Base-by-base conservation (phyloP, 2,797 vertebrate genomes). In the Xiphophorus birchmanni region DNA sequence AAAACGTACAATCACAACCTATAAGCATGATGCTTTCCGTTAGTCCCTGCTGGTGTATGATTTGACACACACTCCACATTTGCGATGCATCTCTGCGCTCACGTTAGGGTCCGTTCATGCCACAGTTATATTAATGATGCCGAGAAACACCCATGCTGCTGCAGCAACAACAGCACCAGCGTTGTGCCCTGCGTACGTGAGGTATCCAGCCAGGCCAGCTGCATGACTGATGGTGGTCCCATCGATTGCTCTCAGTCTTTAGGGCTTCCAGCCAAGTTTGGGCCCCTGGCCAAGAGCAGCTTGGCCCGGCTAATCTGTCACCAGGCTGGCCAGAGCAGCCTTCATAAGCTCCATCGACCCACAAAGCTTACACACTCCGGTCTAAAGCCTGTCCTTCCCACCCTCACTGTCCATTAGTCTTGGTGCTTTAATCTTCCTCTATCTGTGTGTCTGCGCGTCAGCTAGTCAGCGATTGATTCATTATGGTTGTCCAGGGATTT, bases 271-370 rank as follows among this genome's bases (percentile, higher is more conserved):
- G 93, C 93, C 91, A 93, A 90, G 92, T 91, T 93, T 92, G 89
- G 93, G 93, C 94, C 89, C 78, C 87, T 74, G 89, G 91, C 94
- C 94, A 94, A 93, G 89, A 93, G 91, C 91, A 88, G 91, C 93
- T 90, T 85, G 90, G 93, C 88, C 89, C 80, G 81, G 91, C 91
- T 95, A 93, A 94, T 95, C 94, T 95, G 94, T 95, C 95, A 94
- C 91, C 86, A 79, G 91, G 88, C 89, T 32, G 91, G 88, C 92
- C 89, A 75, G 89, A 90, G 90, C 93, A 87, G 90, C 90, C 91
- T 95, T 93, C 91, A 92, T 92, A 94, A 92, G 92, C 93, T 85
- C 90, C 89, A 95, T 94, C 92, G 93, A 96, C 92, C 92, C 88
- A 83, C 74, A 32, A 76, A 90, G 89, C 89, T 86, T 90, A 78